Evolutionary conservation across 2,113 vertebrate genomes (phyloP).

Genomic region (Deroptyus accipitrinus): DNA sequence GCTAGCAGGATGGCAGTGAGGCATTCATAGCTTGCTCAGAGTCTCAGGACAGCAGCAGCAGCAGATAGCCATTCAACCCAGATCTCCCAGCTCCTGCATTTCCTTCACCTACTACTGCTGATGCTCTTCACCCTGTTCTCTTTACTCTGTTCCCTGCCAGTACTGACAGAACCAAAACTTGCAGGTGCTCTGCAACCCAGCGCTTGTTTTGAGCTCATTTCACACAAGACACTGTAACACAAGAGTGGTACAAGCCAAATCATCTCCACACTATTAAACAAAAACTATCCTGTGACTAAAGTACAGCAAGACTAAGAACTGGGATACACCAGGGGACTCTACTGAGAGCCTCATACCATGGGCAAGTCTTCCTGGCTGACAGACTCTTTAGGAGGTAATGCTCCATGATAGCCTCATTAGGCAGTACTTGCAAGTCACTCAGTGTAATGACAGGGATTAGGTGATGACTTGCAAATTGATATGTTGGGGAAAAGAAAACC

Average conservation of each 20-base stretch:
- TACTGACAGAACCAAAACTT: neutral
- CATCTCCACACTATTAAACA: neutral
- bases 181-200: neutral
- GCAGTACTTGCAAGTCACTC: neutral
- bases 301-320: neutral
- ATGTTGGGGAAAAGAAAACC: neutral
- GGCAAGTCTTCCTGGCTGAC: neutral
- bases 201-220: neutral
- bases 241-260: neutral
- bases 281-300: neutral
- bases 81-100: neutral
- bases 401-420: neutral
- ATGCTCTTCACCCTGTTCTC: neutral
- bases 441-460: neutral
- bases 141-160: neutral
- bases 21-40: neutral
- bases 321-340: neutral
- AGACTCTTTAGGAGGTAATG: neutral
- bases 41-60: neutral
- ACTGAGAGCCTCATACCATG: neutral
- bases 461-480: neutral
- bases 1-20: neutral
- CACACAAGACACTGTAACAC: rapidly evolving
- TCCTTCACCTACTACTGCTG: neutral
- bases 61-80: neutral